These are phyloP conservation scores for Heliconius charithonia DNA, from an alignment of 2,888 invertebrate species.

Conservation along the genomic window DNA sequence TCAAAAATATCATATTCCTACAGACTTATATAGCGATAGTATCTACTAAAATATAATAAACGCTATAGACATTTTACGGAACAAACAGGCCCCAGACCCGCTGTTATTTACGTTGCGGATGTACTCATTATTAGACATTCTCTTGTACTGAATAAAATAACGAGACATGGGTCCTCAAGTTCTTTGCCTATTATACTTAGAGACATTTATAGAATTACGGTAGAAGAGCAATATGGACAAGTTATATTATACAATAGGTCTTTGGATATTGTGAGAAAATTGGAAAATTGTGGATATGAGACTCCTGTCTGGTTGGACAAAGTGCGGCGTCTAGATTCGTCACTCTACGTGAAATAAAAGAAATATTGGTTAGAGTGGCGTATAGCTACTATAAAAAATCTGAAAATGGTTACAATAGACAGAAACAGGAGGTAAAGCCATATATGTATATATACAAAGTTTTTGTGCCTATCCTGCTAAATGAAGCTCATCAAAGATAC, in stretches of 20 bases:
- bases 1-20: background rate
- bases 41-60: slow-evolving; percentile 1
- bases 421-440: too few relatives aligned
- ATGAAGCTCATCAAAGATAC: too few relatives aligned
- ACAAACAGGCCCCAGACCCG: background rate
- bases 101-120: slow-evolving; percentile 17
- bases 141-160: slow-evolving; percentile 35
- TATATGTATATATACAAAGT: too few relatives aligned
- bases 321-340: too few relatives aligned
- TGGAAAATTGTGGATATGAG: too few relatives aligned
- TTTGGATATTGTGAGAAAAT: background rate
- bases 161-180: slow-evolving; percentile 14
- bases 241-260: background rate
- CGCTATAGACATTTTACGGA: background rate
- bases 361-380: too few relatives aligned
- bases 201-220: background rate
- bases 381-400: too few relatives aligned
- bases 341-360: too few relatives aligned
- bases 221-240: too few relatives aligned
- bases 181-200: slow-evolving; percentile 5
- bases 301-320: too few relatives aligned
- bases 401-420: too few relatives aligned
- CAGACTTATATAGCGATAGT: background rate
- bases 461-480: too few relatives aligned
- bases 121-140: slow-evolving; percentile 31